Conservation (phyloP, 2,797 vertebrate species). For the Halcyon leucocephala region DNA sequence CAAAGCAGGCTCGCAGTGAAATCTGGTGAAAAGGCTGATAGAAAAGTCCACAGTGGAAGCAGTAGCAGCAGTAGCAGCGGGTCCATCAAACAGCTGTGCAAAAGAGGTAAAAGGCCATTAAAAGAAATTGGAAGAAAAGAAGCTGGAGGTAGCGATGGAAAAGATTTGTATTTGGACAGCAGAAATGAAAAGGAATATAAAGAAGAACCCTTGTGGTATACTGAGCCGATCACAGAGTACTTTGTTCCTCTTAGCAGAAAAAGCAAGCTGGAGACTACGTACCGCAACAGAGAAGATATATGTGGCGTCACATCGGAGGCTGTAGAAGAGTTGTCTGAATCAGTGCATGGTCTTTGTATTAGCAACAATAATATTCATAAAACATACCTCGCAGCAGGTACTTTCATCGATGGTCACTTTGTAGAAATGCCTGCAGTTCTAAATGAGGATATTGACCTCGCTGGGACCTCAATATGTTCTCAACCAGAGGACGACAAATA, state of each 20-base stretch:
- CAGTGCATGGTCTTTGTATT: constrained; percentile 92
- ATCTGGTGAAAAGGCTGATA: constrained; percentile 85
- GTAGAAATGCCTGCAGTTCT: constrained; percentile 93
- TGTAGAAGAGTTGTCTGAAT: constrained; percentile 87
- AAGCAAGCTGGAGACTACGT: constrained; percentile 98
- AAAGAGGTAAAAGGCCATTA: constrained; percentile 88
- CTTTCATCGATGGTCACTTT: constrained; percentile 98
- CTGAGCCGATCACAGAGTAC: constrained; percentile 96
- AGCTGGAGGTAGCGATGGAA: constrained; percentile 81
- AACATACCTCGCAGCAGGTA: constrained; percentile 95
- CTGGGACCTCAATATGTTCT: constrained; percentile 93
- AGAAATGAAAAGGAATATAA: constrained; percentile 92
- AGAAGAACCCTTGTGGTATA: constrained; percentile 99
- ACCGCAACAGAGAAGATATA: constrained; percentile 87
- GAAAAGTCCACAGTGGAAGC: constrained; percentile 80
- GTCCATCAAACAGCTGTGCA: constrained; percentile 88
- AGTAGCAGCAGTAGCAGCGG: constrained; percentile 81
- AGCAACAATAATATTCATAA: constrained; percentile 89
- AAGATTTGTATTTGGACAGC: constrained; percentile 84
- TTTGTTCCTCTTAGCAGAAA: constrained; percentile 92
- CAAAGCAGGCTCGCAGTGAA: constrained; percentile 88
- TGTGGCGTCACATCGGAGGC: constrained; percentile 81
- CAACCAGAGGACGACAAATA: constrained; percentile 92
- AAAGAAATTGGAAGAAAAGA: constrained; percentile 90
- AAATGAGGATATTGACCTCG: constrained; percentile 88